A percentile compares a stretch with the other conserved stretches of the same genome.
These are phyloP conservation scores for Spondyliosoma cantharus DNA, from an alignment of 2,797 vertebrate genomes.

Conservation along the genomic window DNA sequence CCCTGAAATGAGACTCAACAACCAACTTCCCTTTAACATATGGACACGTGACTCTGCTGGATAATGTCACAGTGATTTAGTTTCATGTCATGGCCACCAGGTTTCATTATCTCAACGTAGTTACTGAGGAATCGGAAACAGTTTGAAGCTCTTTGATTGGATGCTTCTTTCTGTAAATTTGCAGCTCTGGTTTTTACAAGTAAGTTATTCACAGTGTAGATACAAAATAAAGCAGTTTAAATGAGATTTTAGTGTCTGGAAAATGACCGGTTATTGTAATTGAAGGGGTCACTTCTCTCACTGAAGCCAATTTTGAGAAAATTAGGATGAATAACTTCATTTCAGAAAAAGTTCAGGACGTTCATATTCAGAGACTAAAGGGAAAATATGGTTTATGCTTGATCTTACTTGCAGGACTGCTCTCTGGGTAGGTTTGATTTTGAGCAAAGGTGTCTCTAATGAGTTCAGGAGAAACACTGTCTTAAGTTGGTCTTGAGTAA, in stretches of 20 bases:
- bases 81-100: neutral
- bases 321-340: neutral
- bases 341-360: neutral
- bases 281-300: neutral
- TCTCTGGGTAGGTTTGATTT: conserved; percentile 7
- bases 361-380: neutral
- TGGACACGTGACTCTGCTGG: too few species aligned
- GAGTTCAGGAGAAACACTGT: neutral
- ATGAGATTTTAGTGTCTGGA: neutral
- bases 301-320: conserved; percentile 16
- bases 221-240: neutral
- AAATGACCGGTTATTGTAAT: conserved; percentile 12
- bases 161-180: neutral
- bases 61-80: neutral
- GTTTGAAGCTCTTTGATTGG: neutral
- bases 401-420: neutral
- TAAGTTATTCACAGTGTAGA: neutral
- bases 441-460: conserved; percentile 1
- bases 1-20: too few species aligned
- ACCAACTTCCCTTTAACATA: neutral
- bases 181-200: neutral
- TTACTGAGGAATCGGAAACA: neutral
- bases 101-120: neutral
- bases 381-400: neutral
- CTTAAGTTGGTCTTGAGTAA: conserved; percentile 2